Percentiles rank a stretch among this genome's conserved stretches.
phyloP scores from a whole-genome alignment of 2,113 vertebrate genomes.

The Dipodomys ordii region DNA sequence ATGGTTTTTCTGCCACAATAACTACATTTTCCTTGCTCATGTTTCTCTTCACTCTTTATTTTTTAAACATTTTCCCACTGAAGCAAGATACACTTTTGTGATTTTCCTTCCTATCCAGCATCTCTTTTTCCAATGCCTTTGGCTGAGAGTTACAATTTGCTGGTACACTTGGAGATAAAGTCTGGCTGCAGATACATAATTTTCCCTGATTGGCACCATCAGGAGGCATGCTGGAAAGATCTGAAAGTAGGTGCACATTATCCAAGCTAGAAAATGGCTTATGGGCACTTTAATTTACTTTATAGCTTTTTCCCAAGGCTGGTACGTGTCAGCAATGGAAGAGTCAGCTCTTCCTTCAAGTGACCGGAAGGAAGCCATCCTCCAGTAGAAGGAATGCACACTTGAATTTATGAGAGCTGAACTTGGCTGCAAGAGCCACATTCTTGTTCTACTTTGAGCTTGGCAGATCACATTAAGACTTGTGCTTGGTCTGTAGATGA shows the following conservation, averaged over 20 bases:
- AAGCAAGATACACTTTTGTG: not conserved
- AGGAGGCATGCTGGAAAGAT: constrained; percentile 10
- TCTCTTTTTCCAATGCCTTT: constrained; percentile 31
- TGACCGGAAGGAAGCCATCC: constrained; percentile 64
- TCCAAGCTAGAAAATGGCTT: constrained; percentile 59
- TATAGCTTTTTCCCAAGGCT: constrained; percentile 61
- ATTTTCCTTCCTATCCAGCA: not conserved
- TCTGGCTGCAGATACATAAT: constrained; percentile 23
- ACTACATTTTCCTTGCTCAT: not conserved
- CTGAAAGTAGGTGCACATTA: constrained; percentile 32
- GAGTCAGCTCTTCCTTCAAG: constrained; percentile 64
- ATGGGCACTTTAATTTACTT: constrained; percentile 65
- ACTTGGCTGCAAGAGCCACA: constrained; percentile 68
- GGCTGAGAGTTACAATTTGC: constrained; percentile 36
- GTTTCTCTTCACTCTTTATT: not conserved
- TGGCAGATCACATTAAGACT: constrained; percentile 68
- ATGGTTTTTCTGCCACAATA: not conserved
- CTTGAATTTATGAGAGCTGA: constrained; percentile 76
- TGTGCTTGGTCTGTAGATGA: constrained; percentile 54
- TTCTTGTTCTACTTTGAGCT: constrained; percentile 74
- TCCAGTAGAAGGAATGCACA: constrained; percentile 66
- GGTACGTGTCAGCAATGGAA: constrained; percentile 35
- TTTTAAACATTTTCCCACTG: not conserved
- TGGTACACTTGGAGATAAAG: constrained; percentile 46
- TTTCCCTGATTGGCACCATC: constrained; percentile 52